These are phyloP conservation scores for Gymnopithys bicolor DNA, from an alignment of 2,797 vertebrate genomes.

Conservation along the genomic window DNA sequence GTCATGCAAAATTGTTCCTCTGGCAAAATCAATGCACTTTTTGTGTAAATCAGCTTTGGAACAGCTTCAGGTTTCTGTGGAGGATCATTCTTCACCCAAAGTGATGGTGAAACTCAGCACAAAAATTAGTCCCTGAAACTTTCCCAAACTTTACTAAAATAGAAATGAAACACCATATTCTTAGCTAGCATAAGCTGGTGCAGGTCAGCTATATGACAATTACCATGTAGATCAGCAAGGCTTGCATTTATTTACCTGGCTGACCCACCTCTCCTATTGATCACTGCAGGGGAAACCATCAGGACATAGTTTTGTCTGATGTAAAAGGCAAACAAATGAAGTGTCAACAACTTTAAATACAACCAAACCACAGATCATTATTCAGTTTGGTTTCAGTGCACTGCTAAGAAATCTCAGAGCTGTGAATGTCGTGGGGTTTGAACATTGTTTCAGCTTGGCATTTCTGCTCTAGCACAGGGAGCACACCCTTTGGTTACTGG, in stretches of 20 bases:
- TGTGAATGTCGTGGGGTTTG: background rate
- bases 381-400: background rate
- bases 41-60: slow-evolving; percentile 44
- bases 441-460: background rate
- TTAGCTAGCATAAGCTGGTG: background rate
- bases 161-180: slow-evolving; percentile 3
- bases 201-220: slow-evolving; percentile 10
- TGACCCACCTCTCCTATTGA: slow-evolving; percentile 63
- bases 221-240: slow-evolving; percentile 17
- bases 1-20: background rate
- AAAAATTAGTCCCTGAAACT: slow-evolving; percentile 28
- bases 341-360: background rate
- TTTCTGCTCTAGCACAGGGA: background rate
- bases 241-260: slow-evolving; percentile 44
- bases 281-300: slow-evolving; percentile 23
- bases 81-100: slow-evolving; percentile 2
- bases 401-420: background rate
- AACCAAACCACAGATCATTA: background rate
- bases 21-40: slow-evolving; percentile 21
- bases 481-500: background rate
- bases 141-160: slow-evolving; percentile 44
- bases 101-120: background rate
- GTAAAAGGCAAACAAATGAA: background rate
- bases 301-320: background rate
- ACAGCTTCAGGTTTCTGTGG: background rate